phyloP scores from a whole-genome alignment of 2,888 invertebrate species.

The Melangyna quadrimaculata region DNA sequence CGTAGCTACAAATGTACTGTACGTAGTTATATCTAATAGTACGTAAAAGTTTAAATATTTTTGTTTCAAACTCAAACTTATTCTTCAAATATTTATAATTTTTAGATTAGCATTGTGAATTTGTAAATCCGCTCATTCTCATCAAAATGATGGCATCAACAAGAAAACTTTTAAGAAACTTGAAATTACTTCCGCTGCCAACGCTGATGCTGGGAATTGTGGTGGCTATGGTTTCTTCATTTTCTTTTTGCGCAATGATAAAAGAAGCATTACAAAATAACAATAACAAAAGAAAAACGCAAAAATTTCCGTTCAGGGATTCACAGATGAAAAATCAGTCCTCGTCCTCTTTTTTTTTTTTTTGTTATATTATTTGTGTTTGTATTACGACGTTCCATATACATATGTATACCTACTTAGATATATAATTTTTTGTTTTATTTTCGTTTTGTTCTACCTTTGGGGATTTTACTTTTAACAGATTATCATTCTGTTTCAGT shows the following conservation, averaged over 20 bases:
- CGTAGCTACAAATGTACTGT: too few relatives aligned
- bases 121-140: background rate
- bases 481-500: slow-evolving; percentile 57
- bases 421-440: slow-evolving; percentile 34
- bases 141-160: background rate
- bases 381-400: slow-evolving; percentile 10
- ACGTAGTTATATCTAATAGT: too few relatives aligned
- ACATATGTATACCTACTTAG: slow-evolving; percentile 1
- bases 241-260: slow-evolving; percentile 52
- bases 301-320: slow-evolving; percentile 43
- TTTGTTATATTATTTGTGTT: background rate
- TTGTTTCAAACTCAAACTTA: too few relatives aligned
- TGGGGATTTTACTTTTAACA: slow-evolving; percentile 63
- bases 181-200: slow-evolving; percentile 60
- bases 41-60: too few relatives aligned
- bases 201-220: background rate
- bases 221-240: slow-evolving; percentile 62
- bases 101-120: background rate
- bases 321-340: slow-evolving; percentile 57
- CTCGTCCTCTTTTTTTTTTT: background rate
- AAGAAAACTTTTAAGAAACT: slow-evolving; percentile 61
- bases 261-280: background rate
- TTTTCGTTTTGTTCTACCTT: slow-evolving; percentile 36
- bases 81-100: too few relatives aligned
- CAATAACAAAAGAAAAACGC: slow-evolving; percentile 4